Percentiles rank a stretch among this genome's conserved stretches.
These are phyloP conservation scores for Macrostomum lignano DNA, from an alignment of 1,140 invertebrate genomes.

Conservation along the genomic window DNA sequence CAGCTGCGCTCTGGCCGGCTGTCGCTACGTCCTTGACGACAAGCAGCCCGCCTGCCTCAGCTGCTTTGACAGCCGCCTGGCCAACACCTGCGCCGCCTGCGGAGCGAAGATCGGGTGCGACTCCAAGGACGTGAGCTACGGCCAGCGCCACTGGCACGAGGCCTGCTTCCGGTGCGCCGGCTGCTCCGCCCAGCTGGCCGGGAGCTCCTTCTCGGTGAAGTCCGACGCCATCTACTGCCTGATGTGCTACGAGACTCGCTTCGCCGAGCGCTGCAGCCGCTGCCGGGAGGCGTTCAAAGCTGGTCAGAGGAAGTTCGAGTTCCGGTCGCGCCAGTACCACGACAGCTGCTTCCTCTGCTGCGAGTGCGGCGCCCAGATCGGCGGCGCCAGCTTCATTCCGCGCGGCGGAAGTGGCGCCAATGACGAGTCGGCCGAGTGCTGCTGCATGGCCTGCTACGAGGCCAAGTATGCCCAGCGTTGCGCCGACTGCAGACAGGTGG, in stretches of 20 bases:
- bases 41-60: too few species aligned
- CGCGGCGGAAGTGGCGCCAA: too few species aligned
- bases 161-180: constrained; percentile 86
- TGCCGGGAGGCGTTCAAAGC: too few species aligned
- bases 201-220: constrained; percentile 68
- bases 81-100: too few species aligned
- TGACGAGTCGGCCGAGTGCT: constrained; percentile 8
- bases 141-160: constrained; percentile 86
- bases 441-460: constrained; percentile 9
- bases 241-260: constrained; percentile 76
- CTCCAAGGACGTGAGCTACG: too few species aligned
- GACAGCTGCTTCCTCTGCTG: constrained; percentile 10
- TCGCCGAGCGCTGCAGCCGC: constrained; percentile 70
- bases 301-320: constrained; percentile 11
- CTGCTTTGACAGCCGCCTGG: too few species aligned
- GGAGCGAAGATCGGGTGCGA: too few species aligned
- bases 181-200: constrained; percentile 63
- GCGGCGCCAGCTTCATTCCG: constrained; percentile 8
- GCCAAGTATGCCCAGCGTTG: constrained; percentile 9
- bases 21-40: too few species aligned
- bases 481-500: constrained; percentile 7
- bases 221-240: constrained; percentile 91
- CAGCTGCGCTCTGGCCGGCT: too few species aligned
- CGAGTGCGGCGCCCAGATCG: constrained; percentile 8
- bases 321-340: constrained; percentile 9